Evolutionary conservation across 1,140 invertebrate genomes (phyloP).

Genomic region (Asobara japonica): DNA sequence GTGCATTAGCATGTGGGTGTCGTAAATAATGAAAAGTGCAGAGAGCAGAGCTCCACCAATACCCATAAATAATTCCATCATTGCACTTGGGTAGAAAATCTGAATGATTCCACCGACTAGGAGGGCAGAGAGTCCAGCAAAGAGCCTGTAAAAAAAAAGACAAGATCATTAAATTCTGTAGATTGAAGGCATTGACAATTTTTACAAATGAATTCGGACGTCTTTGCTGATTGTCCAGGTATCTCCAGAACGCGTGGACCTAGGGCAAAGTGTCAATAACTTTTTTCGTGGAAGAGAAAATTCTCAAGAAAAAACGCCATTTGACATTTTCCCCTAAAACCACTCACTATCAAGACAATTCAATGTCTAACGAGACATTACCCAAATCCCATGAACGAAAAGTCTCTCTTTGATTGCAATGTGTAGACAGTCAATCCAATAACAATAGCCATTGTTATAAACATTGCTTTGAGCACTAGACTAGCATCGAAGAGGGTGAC

Average conservation of each 20-base stretch:
- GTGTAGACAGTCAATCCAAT: constrained; percentile 79
- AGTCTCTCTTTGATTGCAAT: constrained; percentile 84
- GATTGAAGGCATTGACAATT: background rate
- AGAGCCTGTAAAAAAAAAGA: constrained; percentile 71
- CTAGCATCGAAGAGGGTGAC: constrained; percentile 78
- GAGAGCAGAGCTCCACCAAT: constrained; percentile 81
- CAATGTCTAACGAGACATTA: no score
- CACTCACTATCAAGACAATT: no score
- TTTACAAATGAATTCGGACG: no score
- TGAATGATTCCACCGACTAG: constrained; percentile 79
- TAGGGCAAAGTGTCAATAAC: no score
- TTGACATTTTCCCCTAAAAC: no score
- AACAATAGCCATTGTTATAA: constrained; percentile 78
- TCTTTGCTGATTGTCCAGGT: no score
- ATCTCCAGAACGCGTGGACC: no score
- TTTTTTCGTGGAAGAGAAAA: no score
- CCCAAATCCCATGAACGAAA: constrained; percentile 79
- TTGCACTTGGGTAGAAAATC: constrained; percentile 75
- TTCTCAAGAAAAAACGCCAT: no score
- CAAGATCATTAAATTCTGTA: constrained; percentile 23
- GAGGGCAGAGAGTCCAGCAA: constrained; percentile 75
- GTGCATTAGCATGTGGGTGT: constrained; percentile 76
- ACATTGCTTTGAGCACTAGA: constrained; percentile 79
- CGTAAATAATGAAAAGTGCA: constrained; percentile 76
- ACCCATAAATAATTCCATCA: constrained; percentile 75